A percentile compares a stretch with the other conserved stretches of the same genome.
Conservation (phyloP, 2,113 vertebrate genomes). For the Micromys minutus region DNA sequence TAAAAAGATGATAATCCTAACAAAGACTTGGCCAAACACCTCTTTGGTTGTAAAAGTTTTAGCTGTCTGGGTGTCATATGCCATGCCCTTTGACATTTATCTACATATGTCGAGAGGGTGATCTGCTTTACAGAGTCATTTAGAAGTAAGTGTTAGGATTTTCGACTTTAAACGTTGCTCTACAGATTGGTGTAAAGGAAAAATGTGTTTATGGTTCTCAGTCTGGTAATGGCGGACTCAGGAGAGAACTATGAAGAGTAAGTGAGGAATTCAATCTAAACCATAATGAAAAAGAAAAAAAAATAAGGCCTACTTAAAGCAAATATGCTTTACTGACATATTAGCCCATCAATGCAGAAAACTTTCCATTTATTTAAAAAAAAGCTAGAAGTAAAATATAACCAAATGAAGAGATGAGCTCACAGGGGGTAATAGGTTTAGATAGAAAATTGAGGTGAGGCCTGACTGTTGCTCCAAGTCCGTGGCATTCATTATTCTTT, state of each 20-base stretch:
- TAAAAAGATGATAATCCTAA: neutral
- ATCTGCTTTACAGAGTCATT: neutral
- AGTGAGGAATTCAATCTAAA: neutral
- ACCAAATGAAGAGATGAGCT: neutral
- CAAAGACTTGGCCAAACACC: neutral
- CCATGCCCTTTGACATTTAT: neutral
- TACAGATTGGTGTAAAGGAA: neutral
- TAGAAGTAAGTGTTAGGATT: neutral
- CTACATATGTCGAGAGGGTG: neutral
- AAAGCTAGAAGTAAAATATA: neutral
- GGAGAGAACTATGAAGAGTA: neutral
- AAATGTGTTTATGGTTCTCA: neutral
- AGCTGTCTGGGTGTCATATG: neutral
- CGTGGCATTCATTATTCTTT: slow-evolving; percentile 24
- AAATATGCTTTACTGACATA: neutral
- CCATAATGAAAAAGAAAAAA: neutral
- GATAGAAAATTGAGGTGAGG: slow-evolving; percentile 15
- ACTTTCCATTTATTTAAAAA: neutral
- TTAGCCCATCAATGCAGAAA: neutral
- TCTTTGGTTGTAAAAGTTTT: neutral
- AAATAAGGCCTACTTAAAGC: neutral
- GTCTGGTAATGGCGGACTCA: neutral
- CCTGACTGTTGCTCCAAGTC: neutral
- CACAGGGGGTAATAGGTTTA: neutral
- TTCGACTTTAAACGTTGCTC: neutral